Base-by-base conservation (phyloP, 2,888 invertebrate genomes). In the Ochropleura leucogaster region DNA sequence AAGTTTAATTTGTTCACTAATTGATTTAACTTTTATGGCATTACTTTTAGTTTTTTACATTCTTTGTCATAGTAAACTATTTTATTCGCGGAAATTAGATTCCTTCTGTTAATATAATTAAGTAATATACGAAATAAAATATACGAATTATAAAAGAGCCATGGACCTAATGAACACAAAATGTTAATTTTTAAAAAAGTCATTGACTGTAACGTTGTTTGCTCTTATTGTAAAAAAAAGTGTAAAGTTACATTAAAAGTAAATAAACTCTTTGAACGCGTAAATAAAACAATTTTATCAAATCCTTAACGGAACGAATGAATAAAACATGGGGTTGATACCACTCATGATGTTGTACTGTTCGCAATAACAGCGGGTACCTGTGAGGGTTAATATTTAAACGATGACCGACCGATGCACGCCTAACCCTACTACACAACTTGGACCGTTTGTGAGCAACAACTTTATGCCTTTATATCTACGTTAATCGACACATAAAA, bases 231-330 rank as follows among this genome's bases (percentile, higher is more conserved):
- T 51, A 42, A 14, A 42, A 69, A 55, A 4, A 16, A 12, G 18
- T 18, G 40, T 30, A 63, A 51, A 66, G 42, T 57, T 20, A 71
- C 12, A 78, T 74, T 80, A 75, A 81, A 71, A 80, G 81, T 71
- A 84, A 66, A 81, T 81, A 85, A 75, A 82, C 66, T 67, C 55
- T 70, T 68, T 82, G 62, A 77, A 77, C 67, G 53, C 20, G 72
- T 65, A 73, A 77, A 84, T 84, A 86, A 84, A 86, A 80, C 84
- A 83, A 80, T 86, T 86, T 80, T 67, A 84, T 69, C 63, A 81
- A 84, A 85, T 78, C 86, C 81, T 81, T 76, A 70, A 72, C 72
- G 65, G 66, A 71, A 60, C n/a, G 70, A 57, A 68, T 85, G 86
- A 85, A 86, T 85, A 86, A 85, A 84, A 84, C 75, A 85, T 74